A percentile compares a stretch with the other conserved stretches of the same genome.
Evolutionary conservation across 2,888 invertebrate species (phyloP).

Genomic region (Limnephilus auricula): DNA sequence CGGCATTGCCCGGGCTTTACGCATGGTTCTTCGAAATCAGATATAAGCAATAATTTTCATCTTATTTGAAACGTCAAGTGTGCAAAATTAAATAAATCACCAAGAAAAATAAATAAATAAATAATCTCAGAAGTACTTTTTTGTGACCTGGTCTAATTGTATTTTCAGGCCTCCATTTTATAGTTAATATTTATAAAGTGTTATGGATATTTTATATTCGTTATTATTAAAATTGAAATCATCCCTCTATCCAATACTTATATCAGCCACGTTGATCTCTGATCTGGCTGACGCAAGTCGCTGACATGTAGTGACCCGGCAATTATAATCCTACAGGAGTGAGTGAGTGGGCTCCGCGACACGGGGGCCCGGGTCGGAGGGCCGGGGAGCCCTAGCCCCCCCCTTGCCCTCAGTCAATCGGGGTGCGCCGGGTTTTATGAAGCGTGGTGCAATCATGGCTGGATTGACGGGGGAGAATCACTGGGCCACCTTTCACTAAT

Average conservation of each 20-base stretch:
- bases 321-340: slow-evolving; percentile 3
- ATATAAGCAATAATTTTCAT: too few species aligned
- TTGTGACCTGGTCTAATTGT: too few species aligned
- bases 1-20: too few species aligned
- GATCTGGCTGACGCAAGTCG: background rate
- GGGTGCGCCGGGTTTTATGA: slow-evolving; percentile 53
- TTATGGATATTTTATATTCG: background rate
- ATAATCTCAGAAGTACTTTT: too few species aligned
- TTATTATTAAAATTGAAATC: background rate
- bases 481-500: background rate
- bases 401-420: background rate
- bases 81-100: too few species aligned
- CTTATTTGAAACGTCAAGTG: too few species aligned
- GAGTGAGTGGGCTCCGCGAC: background rate
- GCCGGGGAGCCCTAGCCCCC: background rate
- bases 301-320: background rate
- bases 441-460: slow-evolving; percentile 53
- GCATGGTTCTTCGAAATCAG: too few species aligned
- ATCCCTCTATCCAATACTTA: background rate
- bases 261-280: background rate
- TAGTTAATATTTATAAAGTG: background rate
- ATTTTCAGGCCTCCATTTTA: too few species aligned
- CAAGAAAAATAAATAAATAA: too few species aligned
- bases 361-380: background rate
- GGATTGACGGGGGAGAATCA: slow-evolving; percentile 45